Conservation (phyloP, 2,888 invertebrate species). For the Tachina fera region DNA sequence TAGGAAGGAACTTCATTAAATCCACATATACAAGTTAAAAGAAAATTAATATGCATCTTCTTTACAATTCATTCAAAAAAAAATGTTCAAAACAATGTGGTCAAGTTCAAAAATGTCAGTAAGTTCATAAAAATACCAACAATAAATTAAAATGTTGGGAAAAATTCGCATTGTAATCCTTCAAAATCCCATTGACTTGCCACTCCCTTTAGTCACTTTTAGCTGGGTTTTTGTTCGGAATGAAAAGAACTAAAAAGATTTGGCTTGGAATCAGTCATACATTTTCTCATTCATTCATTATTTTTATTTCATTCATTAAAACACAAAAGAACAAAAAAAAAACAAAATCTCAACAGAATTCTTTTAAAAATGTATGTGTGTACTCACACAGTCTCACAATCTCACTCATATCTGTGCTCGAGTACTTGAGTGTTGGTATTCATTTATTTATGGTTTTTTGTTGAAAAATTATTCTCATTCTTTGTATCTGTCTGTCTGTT, state of each 20-base stretch:
- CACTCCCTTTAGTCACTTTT: conserved; percentile 42
- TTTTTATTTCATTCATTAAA: conserved; percentile 57
- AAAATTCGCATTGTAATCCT: conserved; percentile 63
- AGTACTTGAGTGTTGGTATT: conserved; percentile 51
- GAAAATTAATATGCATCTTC: conserved; percentile 20
- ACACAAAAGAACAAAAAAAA: conserved; percentile 36
- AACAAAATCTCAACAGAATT: conserved; percentile 37
- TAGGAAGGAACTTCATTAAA: conserved; percentile 80
- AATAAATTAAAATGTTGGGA: conserved; percentile 59
- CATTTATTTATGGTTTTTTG: conserved; percentile 50
- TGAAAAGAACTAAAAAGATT: conserved; percentile 33
- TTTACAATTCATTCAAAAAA: conserved; percentile 27
- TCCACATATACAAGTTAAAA: conserved; percentile 70
- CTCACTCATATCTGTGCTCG: not conserved
- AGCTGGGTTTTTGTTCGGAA: conserved; percentile 27
- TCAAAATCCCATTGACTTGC: conserved; percentile 57
- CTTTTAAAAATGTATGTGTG: conserved; percentile 15
- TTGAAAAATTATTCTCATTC: too few species aligned
- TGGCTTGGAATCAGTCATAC: not conserved
- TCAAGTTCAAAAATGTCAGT: conserved; percentile 22
- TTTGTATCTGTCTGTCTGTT: not conserved
- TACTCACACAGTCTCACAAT: conserved; percentile 20
- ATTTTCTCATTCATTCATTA: conserved; percentile 51
- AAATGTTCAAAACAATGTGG: conserved; percentile 48
- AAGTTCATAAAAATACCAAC: conserved; percentile 23